Evolutionary conservation across 2,888 invertebrate genomes (phyloP).

Genomic region (Diabrotica balteata): DNA sequence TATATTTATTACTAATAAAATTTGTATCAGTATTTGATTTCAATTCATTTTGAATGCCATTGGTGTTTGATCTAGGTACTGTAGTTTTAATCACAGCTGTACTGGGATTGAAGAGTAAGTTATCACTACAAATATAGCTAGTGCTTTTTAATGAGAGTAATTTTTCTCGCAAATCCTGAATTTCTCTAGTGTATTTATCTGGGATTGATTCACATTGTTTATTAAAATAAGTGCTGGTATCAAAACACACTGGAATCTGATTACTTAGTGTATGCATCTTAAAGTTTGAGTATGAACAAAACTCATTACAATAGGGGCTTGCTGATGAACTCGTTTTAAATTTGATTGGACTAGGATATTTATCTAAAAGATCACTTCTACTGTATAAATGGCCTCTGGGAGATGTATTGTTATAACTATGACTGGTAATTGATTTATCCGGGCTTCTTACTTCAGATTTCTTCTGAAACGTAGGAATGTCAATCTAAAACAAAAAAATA

Average conservation of each 20-base stretch:
- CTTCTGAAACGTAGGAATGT: conserved; percentile 2
- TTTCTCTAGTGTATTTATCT: conserved; percentile 52
- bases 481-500: conserved; percentile 3
- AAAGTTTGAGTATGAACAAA: conserved; percentile 41
- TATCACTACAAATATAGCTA: conserved; percentile 23
- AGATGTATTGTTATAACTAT: conserved; percentile 6
- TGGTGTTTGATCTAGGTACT: background rate
- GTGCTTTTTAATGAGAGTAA: conserved; percentile 49
- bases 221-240: conserved; percentile 57
- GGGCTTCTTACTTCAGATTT: conserved; percentile 3
- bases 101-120: background rate
- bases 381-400: conserved; percentile 36
- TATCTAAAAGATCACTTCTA: conserved; percentile 13
- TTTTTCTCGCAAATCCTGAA: conserved; percentile 53
- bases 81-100: background rate
- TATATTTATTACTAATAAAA: background rate
- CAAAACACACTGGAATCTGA: conserved; percentile 43
- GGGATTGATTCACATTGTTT: conserved; percentile 48
- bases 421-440: conserved; percentile 2
- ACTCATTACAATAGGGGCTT: conserved; percentile 38
- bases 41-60: background rate
- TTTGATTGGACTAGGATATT: conserved; percentile 15
- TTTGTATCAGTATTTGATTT: conserved; percentile 6
- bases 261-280: conserved; percentile 39
- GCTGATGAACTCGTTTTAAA: conserved; percentile 15